Conservation (phyloP, 2,797 vertebrate genomes). For the Apodemus agrarius region DNA sequence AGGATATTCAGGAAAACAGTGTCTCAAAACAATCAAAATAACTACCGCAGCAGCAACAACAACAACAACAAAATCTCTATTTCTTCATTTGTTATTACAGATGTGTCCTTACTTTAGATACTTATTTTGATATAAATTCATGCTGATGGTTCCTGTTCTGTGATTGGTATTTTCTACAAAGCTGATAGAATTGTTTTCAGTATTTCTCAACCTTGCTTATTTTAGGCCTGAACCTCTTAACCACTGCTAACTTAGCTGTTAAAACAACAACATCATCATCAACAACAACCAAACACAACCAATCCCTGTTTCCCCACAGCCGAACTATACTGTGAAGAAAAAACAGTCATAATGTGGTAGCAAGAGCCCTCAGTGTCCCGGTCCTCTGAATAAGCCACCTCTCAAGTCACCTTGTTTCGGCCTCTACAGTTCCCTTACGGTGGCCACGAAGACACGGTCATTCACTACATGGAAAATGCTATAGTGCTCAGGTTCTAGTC, state of each 20-base stretch:
- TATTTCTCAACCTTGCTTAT: neutral
- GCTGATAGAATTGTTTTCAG: neutral
- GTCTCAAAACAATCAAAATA: neutral
- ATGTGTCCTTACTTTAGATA: neutral
- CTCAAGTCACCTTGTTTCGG: neutral
- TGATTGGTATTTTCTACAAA: neutral
- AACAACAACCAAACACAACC: neutral
- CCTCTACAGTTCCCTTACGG: neutral
- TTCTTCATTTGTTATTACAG: neutral
- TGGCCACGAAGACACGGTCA: neutral
- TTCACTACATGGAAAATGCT: neutral
- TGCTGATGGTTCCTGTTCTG: neutral
- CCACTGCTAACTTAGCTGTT: neutral
- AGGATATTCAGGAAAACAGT: neutral
- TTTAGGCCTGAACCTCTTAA: neutral
- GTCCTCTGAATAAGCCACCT: neutral
- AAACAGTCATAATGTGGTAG: neutral
- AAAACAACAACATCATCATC: neutral
- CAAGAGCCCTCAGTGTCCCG: neutral
- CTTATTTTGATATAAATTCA: neutral
- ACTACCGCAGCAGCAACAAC: too few relatives aligned
- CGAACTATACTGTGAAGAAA: neutral
- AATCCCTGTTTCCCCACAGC: neutral
- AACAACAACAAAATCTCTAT: neutral
- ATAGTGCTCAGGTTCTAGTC: neutral